Evolutionary conservation across 2,113 vertebrate genomes (phyloP).

Genomic region (Eudyptes chrysolophus): DNA sequence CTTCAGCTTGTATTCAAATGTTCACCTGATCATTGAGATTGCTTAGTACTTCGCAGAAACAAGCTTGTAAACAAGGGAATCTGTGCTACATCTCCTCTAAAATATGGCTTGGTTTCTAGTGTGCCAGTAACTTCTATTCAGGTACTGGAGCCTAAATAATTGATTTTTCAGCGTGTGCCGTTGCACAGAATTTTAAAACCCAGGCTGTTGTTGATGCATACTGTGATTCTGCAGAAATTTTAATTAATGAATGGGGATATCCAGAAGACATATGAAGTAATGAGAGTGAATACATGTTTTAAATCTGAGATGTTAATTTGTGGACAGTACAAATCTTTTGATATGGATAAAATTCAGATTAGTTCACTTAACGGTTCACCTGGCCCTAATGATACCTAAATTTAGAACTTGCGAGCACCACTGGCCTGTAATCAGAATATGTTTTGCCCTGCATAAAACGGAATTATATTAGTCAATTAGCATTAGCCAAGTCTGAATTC

Average conservation of each 20-base stretch:
- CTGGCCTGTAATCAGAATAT: constrained; percentile 66
- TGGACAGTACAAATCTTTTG: background rate
- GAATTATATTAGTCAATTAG: constrained; percentile 64
- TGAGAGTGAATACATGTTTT: background rate
- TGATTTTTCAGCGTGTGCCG: background rate
- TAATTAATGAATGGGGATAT: background rate
- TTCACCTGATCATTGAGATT: background rate
- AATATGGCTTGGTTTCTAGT: background rate
- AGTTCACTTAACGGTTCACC: constrained; percentile 24
- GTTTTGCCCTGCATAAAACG: constrained; percentile 65
- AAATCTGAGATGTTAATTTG: background rate
- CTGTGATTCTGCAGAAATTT: background rate
- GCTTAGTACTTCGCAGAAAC: background rate
- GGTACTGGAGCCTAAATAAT: constrained; percentile 4
- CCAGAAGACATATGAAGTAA: background rate
- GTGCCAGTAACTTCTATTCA: background rate
- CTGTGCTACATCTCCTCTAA: background rate
- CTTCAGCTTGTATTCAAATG: background rate
- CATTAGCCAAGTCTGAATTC: constrained; percentile 56
- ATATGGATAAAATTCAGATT: constrained; percentile 45
- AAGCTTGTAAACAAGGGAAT: background rate
- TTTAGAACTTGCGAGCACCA: constrained; percentile 29
- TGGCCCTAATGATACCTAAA: constrained; percentile 13
- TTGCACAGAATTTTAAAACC: background rate
- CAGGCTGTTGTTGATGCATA: accelerated